Conservation (phyloP, 2,113 vertebrate species). For the Aegithalos caudatus region DNA sequence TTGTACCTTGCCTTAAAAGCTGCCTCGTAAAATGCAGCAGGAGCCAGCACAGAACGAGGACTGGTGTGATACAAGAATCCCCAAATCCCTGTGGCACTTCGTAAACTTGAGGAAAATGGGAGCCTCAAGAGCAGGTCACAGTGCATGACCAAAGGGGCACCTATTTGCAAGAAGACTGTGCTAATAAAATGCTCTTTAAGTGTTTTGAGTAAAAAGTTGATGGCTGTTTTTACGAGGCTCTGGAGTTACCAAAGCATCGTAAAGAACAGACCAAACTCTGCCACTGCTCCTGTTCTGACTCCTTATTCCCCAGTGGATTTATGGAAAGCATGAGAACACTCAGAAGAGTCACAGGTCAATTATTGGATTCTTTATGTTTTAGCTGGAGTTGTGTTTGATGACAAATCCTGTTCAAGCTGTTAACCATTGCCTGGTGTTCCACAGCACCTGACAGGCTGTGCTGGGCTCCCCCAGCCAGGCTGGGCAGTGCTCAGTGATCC, state of each 20-base stretch:
- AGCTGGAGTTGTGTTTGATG: background rate
- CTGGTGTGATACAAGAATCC: background rate
- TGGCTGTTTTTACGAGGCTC: background rate
- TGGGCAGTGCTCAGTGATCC: background rate
- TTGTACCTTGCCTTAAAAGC: background rate
- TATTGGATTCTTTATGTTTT: background rate
- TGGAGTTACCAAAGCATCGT: background rate
- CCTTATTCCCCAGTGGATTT: background rate
- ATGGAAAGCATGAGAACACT: background rate
- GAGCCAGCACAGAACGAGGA: background rate
- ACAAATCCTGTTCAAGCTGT: background rate
- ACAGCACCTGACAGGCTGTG: background rate
- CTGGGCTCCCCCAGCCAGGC: background rate
- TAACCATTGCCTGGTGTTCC: background rate
- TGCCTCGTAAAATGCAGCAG: slow-evolving; percentile 3
- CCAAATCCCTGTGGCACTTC: background rate
- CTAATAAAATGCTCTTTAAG: background rate
- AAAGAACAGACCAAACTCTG: background rate
- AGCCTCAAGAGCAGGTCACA: background rate
- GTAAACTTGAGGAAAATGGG: background rate
- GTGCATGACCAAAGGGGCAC: background rate
- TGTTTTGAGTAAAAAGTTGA: background rate
- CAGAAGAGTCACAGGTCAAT: background rate
- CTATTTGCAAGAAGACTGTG: background rate
- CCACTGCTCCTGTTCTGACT: background rate